These are phyloP conservation scores for Spheniscus mendiculus DNA, from an alignment of 2,113 vertebrate genomes.

Conservation along the genomic window DNA sequence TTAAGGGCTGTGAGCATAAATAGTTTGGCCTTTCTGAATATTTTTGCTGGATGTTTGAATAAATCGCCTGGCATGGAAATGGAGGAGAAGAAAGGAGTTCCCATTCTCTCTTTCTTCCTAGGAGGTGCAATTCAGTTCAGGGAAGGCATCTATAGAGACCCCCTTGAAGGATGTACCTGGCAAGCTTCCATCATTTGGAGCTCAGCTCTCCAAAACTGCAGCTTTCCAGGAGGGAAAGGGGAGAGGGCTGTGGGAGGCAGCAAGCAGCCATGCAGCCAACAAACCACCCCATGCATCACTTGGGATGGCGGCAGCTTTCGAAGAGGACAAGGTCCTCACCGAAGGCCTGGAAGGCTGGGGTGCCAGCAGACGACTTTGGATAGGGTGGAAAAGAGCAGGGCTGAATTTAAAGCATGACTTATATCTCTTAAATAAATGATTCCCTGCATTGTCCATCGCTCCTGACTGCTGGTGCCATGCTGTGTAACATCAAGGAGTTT, in stretches of 20 bases:
- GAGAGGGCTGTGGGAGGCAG: not conserved
- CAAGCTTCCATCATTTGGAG: not conserved
- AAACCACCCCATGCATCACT: accelerated
- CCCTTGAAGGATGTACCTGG: not conserved
- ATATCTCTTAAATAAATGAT: not conserved
- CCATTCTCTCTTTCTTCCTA: not conserved
- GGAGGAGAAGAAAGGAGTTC: not conserved
- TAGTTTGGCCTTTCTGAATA: not conserved
- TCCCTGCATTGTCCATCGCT: not conserved
- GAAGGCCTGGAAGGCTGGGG: not conserved
- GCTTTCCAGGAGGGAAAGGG: not conserved
- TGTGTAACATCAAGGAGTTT: not conserved
- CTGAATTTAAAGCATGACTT: not conserved
- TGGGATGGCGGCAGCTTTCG: not conserved
- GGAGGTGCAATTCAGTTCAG: not conserved
- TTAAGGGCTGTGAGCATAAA: not conserved
- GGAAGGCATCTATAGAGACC: accelerated
- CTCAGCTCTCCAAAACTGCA: not conserved
- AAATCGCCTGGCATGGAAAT: not conserved
- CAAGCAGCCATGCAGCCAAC: not conserved
- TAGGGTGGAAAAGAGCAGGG: not conserved
- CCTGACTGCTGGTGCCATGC: accelerated
- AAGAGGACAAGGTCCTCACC: not conserved
- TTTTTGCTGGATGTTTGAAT: accelerated
- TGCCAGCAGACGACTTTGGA: not conserved